Evolutionary conservation across 2,797 vertebrate species (phyloP).

Genomic region (Amazonetta brasiliensis): DNA sequence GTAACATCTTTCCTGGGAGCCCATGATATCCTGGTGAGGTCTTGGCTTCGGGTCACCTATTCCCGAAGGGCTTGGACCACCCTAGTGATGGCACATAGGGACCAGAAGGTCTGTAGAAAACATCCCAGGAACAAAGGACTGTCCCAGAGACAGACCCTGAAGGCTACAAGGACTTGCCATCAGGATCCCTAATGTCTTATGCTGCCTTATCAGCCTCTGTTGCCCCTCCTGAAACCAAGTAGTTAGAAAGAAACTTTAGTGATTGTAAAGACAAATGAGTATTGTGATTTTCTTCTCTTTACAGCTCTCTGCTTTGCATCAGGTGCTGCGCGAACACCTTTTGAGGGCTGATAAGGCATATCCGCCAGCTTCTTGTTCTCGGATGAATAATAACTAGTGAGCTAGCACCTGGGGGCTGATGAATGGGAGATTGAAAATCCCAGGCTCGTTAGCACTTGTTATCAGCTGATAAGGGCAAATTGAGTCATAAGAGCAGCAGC

Average conservation of each 20-base stretch:
- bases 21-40: neutral
- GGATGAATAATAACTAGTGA: constrained; percentile 60
- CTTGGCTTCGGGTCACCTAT: neutral
- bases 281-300: constrained; percentile 58
- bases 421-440: constrained; percentile 60
- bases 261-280: neutral
- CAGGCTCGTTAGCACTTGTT: constrained; percentile 61
- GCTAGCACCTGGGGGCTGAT: constrained; percentile 62
- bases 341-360: constrained; percentile 63
- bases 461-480: constrained; percentile 73
- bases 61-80: neutral
- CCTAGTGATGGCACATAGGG: neutral
- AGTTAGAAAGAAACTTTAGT: neutral
- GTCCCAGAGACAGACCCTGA: neutral
- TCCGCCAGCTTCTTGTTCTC: constrained; percentile 53
- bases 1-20: neutral
- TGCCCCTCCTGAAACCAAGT: neutral
- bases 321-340: constrained; percentile 24
- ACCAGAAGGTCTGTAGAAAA: neutral
- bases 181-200: fast-evolving
- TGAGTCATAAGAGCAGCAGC: constrained; percentile 57
- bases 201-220: neutral
- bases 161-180: neutral
- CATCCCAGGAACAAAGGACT: neutral
- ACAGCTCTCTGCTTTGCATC: constrained; percentile 51